Percentiles rank a stretch among this genome's conserved stretches.
phyloP scores from a whole-genome alignment of 2,797 vertebrate genomes.

The Amblyopsis hoosieri region DNA sequence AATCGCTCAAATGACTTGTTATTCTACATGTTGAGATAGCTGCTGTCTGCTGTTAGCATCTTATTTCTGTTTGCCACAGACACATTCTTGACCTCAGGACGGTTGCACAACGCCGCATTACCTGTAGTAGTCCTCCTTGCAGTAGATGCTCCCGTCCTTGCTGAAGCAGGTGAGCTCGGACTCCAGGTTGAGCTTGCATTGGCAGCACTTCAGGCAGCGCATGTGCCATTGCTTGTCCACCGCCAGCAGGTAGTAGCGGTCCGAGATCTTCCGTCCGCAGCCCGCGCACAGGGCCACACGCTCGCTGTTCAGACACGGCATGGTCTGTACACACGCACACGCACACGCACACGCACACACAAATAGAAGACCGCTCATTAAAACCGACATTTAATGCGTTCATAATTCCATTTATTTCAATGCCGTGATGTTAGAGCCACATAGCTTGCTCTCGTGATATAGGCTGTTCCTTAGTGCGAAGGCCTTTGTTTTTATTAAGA shows the following conservation, averaged over 20 bases:
- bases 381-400: too few relatives aligned
- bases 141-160: constrained; percentile 98
- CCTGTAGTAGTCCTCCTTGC: constrained; percentile 99
- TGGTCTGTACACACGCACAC: constrained; percentile 73
- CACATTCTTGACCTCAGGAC: too few relatives aligned
- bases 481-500: too few relatives aligned
- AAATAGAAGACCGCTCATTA: not conserved
- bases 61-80: not conserved
- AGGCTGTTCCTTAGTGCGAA: too few relatives aligned
- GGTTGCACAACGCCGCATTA: constrained; percentile 51
- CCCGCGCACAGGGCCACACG: constrained; percentile 94
- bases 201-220: constrained; percentile 97
- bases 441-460: too few relatives aligned
- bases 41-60: too few relatives aligned
- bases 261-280: constrained; percentile 94
- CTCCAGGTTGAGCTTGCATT: constrained; percentile 97
- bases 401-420: too few relatives aligned
- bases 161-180: constrained; percentile 99
- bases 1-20: too few relatives aligned
- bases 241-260: constrained; percentile 97
- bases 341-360: constrained; percentile 26
- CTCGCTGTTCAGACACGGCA: constrained; percentile 92
- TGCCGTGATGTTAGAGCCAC: too few relatives aligned
- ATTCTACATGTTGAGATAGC: too few relatives aligned
- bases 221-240: constrained; percentile 99